Evolutionary conservation across 2,888 invertebrate genomes (phyloP).

Genomic region (Xylota segnis): DNA sequence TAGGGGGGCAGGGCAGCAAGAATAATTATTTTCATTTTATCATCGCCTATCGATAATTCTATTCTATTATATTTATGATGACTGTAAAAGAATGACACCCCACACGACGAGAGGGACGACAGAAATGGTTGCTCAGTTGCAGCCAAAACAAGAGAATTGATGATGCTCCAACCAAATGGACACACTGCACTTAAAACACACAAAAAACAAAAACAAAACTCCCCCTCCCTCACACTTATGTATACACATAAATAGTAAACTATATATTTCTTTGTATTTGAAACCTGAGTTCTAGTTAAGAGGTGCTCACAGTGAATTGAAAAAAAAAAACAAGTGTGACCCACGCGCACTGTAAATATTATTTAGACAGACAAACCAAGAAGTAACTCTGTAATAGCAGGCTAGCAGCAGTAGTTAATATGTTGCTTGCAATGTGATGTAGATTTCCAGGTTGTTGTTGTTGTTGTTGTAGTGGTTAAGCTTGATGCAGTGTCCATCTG

Average conservation of each 20-base stretch:
- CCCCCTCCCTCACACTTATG: conserved; percentile 21
- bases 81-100: conserved; percentile 53
- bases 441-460: conserved; percentile 59
- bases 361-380: conserved; percentile 13
- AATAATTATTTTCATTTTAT: conserved; percentile 53
- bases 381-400: conserved; percentile 15
- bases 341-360: conserved; percentile 55
- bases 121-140: conserved; percentile 37
- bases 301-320: conserved; percentile 67
- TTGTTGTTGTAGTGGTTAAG: conserved; percentile 44
- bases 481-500: conserved; percentile 48
- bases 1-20: conserved; percentile 26
- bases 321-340: conserved; percentile 2
- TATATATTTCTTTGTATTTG: conserved; percentile 41
- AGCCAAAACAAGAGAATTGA: conserved; percentile 45
- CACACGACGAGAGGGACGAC: conserved; percentile 29
- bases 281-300: conserved; percentile 60
- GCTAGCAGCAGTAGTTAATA: conserved; percentile 31
- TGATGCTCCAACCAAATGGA: conserved; percentile 32
- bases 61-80: conserved; percentile 57
- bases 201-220: not conserved
- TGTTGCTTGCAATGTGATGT: conserved; percentile 68
- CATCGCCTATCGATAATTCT: conserved; percentile 67
- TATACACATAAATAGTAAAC: conserved; percentile 32
- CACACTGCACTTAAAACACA: conserved; percentile 56